Conservation (phyloP, 2,113 vertebrate species). For the Gallinago jamesoni region DNA sequence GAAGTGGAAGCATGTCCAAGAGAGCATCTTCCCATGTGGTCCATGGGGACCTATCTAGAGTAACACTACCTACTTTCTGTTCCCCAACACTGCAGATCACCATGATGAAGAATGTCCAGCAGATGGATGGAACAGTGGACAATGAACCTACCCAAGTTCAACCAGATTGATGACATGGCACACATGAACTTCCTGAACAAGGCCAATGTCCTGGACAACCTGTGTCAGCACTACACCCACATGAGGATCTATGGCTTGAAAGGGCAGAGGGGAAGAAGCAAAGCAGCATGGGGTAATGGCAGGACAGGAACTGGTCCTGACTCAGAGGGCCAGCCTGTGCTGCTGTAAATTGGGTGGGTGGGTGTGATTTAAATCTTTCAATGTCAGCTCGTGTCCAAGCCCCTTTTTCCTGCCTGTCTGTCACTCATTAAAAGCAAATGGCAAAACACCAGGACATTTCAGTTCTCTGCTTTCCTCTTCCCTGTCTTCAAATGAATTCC, state of each 20-base stretch:
- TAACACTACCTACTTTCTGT: not conserved
- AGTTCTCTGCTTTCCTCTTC: not conserved
- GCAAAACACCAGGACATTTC: not conserved
- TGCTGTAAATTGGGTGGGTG: not conserved
- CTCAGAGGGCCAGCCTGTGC: not conserved
- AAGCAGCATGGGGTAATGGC: not conserved
- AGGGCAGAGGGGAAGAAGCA: not conserved
- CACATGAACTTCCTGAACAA: constrained; percentile 51
- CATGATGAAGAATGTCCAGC: constrained; percentile 19
- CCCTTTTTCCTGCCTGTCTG: not conserved
- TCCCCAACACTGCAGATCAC: not conserved
- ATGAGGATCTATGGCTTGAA: constrained; percentile 15
- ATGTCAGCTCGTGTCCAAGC: not conserved
- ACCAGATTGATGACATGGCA: not conserved
- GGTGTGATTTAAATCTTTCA: not conserved
- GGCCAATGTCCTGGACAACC: constrained; percentile 13
- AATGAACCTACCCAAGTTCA: constrained; percentile 35
- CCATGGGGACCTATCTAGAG: not conserved
- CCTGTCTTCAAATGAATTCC: not conserved
- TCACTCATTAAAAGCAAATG: not conserved
- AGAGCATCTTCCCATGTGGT: not conserved
- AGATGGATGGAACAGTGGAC: not conserved
- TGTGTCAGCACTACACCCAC: not conserved
- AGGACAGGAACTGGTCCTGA: not conserved
- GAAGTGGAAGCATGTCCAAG: not conserved